phyloP scores from a whole-genome alignment of 2,888 invertebrate species.

The Drosophila subquinaria region DNA sequence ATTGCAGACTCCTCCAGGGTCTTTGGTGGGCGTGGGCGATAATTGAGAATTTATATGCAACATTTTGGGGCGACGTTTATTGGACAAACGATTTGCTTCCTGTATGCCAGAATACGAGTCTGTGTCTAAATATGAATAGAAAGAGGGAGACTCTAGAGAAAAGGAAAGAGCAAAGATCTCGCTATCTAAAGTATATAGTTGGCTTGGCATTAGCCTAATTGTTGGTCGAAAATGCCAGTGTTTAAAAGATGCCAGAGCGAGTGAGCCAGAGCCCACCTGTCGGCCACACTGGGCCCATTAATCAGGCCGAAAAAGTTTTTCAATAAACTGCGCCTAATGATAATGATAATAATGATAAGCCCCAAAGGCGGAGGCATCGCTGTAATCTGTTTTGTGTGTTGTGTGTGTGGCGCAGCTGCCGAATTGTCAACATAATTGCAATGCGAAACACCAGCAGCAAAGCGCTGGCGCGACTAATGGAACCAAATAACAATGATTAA shows the following conservation, averaged over 20 bases:
- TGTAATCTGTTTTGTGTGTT: constrained; percentile 53
- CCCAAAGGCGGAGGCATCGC: constrained; percentile 40
- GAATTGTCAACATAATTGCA: constrained; percentile 78
- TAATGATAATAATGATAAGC: constrained; percentile 67
- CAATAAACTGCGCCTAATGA: constrained; percentile 78
- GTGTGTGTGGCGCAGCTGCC: constrained; percentile 43
- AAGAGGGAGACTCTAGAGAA: not conserved
- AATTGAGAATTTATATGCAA: constrained; percentile 76
- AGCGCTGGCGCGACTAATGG: constrained; percentile 67
- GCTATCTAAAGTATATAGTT: constrained; percentile 31
- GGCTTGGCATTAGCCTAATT: constrained; percentile 60
- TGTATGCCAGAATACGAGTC: constrained; percentile 39
- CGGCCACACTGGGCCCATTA: constrained; percentile 64
- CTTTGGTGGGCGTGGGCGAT: constrained; percentile 72
- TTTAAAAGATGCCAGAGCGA: constrained; percentile 43
- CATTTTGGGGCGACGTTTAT: constrained; percentile 75
- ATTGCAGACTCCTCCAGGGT: constrained; percentile 58
- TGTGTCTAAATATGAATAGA: not conserved
- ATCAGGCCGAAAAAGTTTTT: constrained; percentile 70
- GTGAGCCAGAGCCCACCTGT: constrained; percentile 54
- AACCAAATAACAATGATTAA: constrained; percentile 80
- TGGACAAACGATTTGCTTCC: constrained; percentile 70
- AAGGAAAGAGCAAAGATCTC: constrained; percentile 9
- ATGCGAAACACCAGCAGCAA: constrained; percentile 76
- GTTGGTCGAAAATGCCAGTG: constrained; percentile 32